Conservation (phyloP, 2,888 invertebrate species). For the Euproctis similis region DNA sequence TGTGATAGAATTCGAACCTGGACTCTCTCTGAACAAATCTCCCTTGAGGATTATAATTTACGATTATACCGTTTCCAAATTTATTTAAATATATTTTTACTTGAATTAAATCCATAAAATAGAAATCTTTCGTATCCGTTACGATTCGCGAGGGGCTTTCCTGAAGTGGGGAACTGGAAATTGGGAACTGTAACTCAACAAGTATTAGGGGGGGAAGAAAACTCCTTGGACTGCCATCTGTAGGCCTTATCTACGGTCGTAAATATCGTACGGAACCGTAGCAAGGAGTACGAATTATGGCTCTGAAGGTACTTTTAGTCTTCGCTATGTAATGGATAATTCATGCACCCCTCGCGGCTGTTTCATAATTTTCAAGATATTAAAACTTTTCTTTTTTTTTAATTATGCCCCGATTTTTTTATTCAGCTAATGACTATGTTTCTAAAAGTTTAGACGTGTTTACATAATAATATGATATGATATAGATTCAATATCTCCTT, state of each 20-base stretch:
- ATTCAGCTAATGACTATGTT: too few relatives aligned
- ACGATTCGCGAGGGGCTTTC: constrained; percentile 40
- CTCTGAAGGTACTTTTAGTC: constrained; percentile 56
- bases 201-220: constrained; percentile 73
- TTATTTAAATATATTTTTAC: too few relatives aligned
- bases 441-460: too few relatives aligned
- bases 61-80: too few relatives aligned
- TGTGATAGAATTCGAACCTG: too few relatives aligned
- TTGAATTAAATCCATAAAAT: constrained; percentile 11
- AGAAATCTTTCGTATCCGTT: constrained; percentile 19
- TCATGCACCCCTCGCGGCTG: constrained; percentile 64
- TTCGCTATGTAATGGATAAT: constrained; percentile 63
- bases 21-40: too few relatives aligned
- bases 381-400: constrained; percentile 51
- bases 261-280: constrained; percentile 63
- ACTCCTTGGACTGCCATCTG: constrained; percentile 66
- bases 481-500: too few relatives aligned
- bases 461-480: too few relatives aligned
- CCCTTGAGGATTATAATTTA: too few relatives aligned
- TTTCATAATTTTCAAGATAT: constrained; percentile 59
- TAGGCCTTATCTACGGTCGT: constrained; percentile 69
- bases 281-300: constrained; percentile 65
- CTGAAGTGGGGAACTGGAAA: constrained; percentile 68
- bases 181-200: constrained; percentile 74
- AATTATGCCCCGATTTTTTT: constrained; percentile 61